Evolutionary conservation across 1,140 invertebrate species (phyloP).

Genomic region (Schlechtendalia chinensis): DNA sequence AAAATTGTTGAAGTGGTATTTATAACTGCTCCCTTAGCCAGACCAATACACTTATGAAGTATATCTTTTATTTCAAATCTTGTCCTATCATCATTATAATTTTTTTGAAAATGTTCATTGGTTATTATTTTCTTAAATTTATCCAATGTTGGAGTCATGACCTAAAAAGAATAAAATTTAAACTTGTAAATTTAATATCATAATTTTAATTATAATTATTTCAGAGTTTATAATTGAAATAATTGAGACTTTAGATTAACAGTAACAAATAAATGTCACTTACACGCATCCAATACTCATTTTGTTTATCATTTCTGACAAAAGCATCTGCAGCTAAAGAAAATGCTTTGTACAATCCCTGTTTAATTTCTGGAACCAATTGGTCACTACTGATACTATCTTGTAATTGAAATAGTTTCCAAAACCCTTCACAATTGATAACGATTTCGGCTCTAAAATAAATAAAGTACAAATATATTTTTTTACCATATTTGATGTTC

Average conservation of each 20-base stretch:
- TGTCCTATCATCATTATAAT: slow-evolving; percentile 62
- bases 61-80: slow-evolving; percentile 65
- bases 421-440: slow-evolving; percentile 57
- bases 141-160: slow-evolving; percentile 64
- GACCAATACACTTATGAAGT: slow-evolving; percentile 67
- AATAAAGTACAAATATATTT: slow-evolving; percentile 29
- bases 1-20: slow-evolving; percentile 65
- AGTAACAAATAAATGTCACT: neutral
- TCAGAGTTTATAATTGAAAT: too few species aligned
- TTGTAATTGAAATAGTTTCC: slow-evolving; percentile 57
- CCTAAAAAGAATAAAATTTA: slow-evolving; percentile 55
- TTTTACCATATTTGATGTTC: too few species aligned
- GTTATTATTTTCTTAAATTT: slow-evolving; percentile 62
- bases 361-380: slow-evolving; percentile 59
- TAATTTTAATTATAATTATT: neutral
- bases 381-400: slow-evolving; percentile 55
- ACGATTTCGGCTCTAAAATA: slow-evolving; percentile 55
- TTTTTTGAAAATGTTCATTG: slow-evolving; percentile 62
- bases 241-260: too few species aligned
- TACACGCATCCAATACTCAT: slow-evolving; percentile 59
- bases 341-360: slow-evolving; percentile 61
- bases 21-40: slow-evolving; percentile 62
- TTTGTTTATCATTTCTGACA: slow-evolving; percentile 54
- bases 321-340: slow-evolving; percentile 58
- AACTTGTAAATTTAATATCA: neutral